Evolutionary conservation across 30 jellyfish, hydroid and myxozoan species (phyloP).

Genomic region (Aurelia sp.): DNA sequence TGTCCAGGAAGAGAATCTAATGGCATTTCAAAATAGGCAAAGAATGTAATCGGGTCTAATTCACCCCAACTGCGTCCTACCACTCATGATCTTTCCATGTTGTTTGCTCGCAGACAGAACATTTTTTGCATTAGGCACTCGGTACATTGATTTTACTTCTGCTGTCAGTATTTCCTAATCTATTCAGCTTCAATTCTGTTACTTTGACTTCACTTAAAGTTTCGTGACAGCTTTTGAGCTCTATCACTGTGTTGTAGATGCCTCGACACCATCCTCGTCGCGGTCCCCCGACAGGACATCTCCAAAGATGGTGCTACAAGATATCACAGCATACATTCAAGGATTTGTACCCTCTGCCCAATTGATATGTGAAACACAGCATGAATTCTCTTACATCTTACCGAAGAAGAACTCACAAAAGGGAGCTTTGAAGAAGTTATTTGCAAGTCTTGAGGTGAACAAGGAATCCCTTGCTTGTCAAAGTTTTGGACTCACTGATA

Average conservation of each 20-base stretch:
- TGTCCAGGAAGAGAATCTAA: no score
- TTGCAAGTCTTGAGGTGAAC: conserved; percentile 75
- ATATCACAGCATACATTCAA: conserved; percentile 76
- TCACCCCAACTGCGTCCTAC: no score
- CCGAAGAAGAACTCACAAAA: conserved; percentile 80
- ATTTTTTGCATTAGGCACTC: no score
- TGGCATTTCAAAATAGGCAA: no score
- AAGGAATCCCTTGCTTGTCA: conserved; percentile 71
- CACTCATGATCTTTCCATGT: no score
- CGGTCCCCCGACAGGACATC: not conserved
- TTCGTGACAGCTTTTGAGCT: not conserved
- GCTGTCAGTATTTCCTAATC: no score
- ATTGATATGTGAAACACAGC: conserved; percentile 86
- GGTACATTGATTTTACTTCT: no score
- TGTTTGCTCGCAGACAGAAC: no score
- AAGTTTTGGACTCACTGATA: conserved; percentile 92
- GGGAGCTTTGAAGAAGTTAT: conserved; percentile 53
- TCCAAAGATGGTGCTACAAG: conserved; percentile 22
- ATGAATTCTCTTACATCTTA: conserved; percentile 82
- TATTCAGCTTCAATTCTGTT: no score
- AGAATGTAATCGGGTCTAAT: no score
- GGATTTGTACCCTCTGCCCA: conserved; percentile 88
- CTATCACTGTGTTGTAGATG: conserved; percentile 1
- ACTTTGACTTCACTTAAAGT: not conserved
- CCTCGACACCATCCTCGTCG: conserved; percentile 46